A percentile compares a stretch with the other conserved stretches of the same genome.
Conservation (phyloP, 2,888 invertebrate genomes). For the Acholoe squamosa region DNA sequence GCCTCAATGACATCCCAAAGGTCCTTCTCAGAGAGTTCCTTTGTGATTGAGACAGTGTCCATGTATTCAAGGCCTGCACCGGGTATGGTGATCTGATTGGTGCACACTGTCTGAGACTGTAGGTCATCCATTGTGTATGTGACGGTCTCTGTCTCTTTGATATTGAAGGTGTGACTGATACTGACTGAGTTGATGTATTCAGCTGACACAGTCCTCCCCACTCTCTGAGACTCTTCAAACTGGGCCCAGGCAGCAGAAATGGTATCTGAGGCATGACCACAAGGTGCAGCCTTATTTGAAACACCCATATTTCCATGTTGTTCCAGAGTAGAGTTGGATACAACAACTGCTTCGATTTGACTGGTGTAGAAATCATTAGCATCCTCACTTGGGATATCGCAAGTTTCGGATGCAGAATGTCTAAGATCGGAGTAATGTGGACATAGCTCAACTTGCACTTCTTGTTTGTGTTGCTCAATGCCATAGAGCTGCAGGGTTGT, state of each 20-base stretch:
- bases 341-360: too few species aligned
- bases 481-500: neutral
- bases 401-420: neutral
- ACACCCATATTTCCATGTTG: too few species aligned
- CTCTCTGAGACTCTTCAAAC: neutral
- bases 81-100: neutral
- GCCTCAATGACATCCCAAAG: conserved; percentile 14
- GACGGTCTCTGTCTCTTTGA: conserved; percentile 26
- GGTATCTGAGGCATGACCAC: neutral
- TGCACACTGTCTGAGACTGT: neutral
- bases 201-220: neutral
- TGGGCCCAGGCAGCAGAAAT: neutral
- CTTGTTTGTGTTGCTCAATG: neutral
- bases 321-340: too few species aligned
- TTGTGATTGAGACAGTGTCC: neutral
- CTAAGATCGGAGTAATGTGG: conserved; percentile 20
- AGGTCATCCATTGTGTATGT: conserved; percentile 10
- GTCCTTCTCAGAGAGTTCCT: neutral
- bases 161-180: neutral
- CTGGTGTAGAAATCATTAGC: too few species aligned
- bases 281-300: too few species aligned
- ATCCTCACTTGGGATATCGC: neutral
- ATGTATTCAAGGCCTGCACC: neutral
- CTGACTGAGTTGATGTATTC: neutral
- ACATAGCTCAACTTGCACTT: conserved; percentile 39